These are phyloP conservation scores for Druceiella hillmani DNA, from an alignment of 2,888 invertebrate genomes.

Conservation along the genomic window DNA sequence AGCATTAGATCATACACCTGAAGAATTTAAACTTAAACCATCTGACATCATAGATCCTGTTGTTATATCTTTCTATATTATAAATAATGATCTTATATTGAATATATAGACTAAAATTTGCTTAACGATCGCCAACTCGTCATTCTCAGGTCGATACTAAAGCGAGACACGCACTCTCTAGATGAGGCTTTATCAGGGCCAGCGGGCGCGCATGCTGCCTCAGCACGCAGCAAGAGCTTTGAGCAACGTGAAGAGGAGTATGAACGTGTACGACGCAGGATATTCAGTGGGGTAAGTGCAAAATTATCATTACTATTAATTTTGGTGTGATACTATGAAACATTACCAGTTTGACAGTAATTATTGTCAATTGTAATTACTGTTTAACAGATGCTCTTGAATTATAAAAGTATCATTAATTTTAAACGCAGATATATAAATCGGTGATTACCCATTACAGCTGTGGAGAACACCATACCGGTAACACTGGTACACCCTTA, in stretches of 20 bases:
- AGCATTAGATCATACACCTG: no score
- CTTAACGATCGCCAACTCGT: background rate
- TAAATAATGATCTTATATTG: constrained; percentile 1
- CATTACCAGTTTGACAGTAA: no score
- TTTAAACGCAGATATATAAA: no score
- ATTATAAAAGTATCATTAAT: no score
- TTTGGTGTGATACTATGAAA: no score
- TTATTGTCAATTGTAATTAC: no score
- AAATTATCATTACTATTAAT: constrained; percentile 3
- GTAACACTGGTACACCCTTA: no score
- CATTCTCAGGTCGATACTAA: constrained; percentile 77
- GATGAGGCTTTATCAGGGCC: constrained; percentile 57
- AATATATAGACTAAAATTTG: background rate
- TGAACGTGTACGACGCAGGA: constrained; percentile 76
- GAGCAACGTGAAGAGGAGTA: constrained; percentile 91
- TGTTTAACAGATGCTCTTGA: no score
- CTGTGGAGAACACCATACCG: no score
- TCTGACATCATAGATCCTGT: no score
- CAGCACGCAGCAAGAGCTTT: constrained; percentile 64
- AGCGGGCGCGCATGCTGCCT: constrained; percentile 26
- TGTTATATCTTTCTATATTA: constrained; percentile 1
- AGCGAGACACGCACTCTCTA: constrained; percentile 74
- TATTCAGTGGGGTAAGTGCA: constrained; percentile 62
- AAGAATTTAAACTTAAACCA: no score
- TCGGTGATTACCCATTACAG: no score